Conservation (phyloP, 2,888 invertebrate species). For the Cephus pygmeus region DNA sequence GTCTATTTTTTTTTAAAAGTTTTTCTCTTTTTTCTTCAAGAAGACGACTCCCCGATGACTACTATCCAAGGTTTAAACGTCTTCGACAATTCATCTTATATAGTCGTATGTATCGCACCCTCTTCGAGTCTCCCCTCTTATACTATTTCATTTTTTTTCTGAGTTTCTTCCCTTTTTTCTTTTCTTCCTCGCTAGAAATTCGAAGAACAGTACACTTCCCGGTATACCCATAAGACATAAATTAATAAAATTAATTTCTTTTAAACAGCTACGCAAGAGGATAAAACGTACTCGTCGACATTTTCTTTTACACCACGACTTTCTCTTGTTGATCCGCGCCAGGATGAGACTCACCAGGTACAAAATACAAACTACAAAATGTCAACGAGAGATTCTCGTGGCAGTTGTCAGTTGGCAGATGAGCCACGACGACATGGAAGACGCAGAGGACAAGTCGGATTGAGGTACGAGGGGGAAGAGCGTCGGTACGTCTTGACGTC, state of each 20-base stretch:
- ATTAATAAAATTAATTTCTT: background rate
- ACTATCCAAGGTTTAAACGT: background rate
- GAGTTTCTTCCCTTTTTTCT: background rate
- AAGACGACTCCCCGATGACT: conserved; percentile 3
- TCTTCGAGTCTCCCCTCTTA: background rate
- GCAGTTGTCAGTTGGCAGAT: conserved; percentile 29
- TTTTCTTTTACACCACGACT: background rate
- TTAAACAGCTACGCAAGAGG: background rate
- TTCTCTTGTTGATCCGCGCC: background rate
- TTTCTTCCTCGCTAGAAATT: background rate
- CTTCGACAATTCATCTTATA: conserved; percentile 4
- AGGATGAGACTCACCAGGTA: background rate
- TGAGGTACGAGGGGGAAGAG: conserved; percentile 9
- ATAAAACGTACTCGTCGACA: background rate
- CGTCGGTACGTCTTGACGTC: conserved; percentile 23
- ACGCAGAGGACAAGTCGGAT: conserved; percentile 4
- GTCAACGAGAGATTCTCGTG: conserved; percentile 30
- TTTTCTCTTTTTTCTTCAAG: background rate
- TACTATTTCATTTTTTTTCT: conserved; percentile 6
- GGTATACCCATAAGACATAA: background rate
- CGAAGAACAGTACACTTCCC: background rate
- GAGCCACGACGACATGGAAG: conserved; percentile 24
- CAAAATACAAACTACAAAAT: conserved; percentile 9
- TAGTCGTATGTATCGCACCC: conserved; percentile 2
- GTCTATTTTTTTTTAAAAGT: background rate